Base-by-base conservation (phyloP, 2,797 vertebrate genomes). In the Chaenodraco wilsoni region DNA sequence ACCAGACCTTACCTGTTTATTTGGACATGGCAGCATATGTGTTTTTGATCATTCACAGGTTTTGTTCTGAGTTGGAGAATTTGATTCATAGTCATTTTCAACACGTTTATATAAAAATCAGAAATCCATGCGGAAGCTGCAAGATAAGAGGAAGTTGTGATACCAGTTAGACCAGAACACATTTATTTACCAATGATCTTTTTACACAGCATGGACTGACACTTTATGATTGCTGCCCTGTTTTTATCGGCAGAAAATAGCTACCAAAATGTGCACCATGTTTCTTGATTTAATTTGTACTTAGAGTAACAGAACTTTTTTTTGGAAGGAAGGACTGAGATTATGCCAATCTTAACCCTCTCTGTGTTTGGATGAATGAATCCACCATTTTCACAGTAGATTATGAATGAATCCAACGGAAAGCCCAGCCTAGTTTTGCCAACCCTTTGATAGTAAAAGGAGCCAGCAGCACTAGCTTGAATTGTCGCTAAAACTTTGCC, bases 1-100 rank as follows among this genome's bases (percentile, higher is more conserved):
- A 54, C 74, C 50, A 43, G 33, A 58, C 59, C 64, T 75, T 66
- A 81, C 78, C 72, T 46, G 3, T 51, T 23, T 52, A 46, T 64
- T 72, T 76, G 16, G 40, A 40, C 33, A 41, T 50, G 19, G 5
- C 61, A 67, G 12, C 51, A 51, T 21, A 60, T 12, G 10, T 17
- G 23, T 67, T 56, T 43, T 12, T 44, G 46, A 55, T 44, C 56
- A 14, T 54, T 68, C 43, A 49, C 23, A 9, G 16, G 14, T 48
- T 37, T 27, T n/a, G 21, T 9, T 72, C 19, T 40, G 23, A 59
- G n/a, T 19, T 57, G 4, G 1, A 50, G 19, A 14, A 45, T 17
- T 60, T 14, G 3, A 56, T 3, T 16, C 48, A 63, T 46, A 43
- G 13, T 45, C 8, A 11, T 19, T 51, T 50, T 12, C 3, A 33